These are phyloP conservation scores for Pelobates cultripes DNA, from an alignment of 2,797 vertebrate genomes.

Conservation along the genomic window DNA sequence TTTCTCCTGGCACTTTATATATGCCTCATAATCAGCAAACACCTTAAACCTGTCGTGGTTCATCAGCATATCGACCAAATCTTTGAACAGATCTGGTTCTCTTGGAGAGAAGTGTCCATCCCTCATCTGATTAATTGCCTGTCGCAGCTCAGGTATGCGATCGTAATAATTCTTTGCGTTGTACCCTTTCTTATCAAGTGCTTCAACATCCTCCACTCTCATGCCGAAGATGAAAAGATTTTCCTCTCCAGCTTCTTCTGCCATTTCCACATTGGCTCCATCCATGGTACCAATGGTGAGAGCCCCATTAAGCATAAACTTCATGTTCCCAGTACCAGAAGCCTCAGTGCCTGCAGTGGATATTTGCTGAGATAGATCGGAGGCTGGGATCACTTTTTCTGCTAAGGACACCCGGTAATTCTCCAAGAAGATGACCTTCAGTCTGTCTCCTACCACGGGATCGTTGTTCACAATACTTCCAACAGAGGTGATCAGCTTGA, in stretches of 20 bases:
- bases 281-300: conserved; percentile 90
- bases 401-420: too few relatives aligned
- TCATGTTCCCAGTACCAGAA: conserved; percentile 88
- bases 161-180: conserved; percentile 77
- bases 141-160: conserved; percentile 78
- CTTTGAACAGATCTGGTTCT: conserved; percentile 80
- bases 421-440: too few relatives aligned
- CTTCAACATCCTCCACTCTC: conserved; percentile 83
- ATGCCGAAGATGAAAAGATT: conserved; percentile 90
- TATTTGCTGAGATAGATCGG: conserved; percentile 88
- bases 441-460: too few relatives aligned
- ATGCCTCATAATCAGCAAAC: conserved; percentile 87
- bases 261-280: conserved; percentile 87
- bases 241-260: conserved; percentile 81
- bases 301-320: conserved; percentile 88
- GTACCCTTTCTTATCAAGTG: conserved; percentile 79
- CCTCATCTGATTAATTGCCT: conserved; percentile 82
- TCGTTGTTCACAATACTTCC: conserved; percentile 81
- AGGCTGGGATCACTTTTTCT: conserved; percentile 86
- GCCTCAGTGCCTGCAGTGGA: conserved; percentile 86
- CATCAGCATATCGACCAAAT: conserved; percentile 83
- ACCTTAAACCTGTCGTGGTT: conserved; percentile 89
- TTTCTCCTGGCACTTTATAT: conserved; percentile 79
- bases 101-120: conserved; percentile 80
- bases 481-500: conserved; percentile 82